Evolutionary conservation across 2,113 vertebrate genomes (phyloP).

Genomic region (Pelecanus crispus): DNA sequence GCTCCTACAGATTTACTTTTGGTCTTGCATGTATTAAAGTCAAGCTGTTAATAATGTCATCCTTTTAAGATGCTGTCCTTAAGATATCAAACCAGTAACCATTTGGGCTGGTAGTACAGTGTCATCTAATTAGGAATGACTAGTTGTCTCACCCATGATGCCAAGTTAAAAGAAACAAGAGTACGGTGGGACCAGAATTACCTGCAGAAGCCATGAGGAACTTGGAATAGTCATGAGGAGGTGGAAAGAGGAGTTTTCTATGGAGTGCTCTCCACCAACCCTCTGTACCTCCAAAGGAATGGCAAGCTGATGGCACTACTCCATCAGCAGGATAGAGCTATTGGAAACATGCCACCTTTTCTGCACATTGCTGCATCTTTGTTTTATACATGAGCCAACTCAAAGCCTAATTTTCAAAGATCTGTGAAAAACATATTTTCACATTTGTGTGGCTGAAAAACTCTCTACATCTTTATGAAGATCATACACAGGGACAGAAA

Average conservation of each 20-base stretch:
- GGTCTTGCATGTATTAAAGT: background rate
- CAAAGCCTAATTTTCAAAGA: background rate
- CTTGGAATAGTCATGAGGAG: background rate
- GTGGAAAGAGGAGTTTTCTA: background rate
- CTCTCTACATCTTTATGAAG: background rate
- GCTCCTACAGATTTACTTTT: background rate
- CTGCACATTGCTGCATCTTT: background rate
- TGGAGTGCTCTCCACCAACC: rapidly evolving
- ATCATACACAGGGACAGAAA: background rate
- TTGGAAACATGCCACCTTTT: background rate
- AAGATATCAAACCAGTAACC: background rate
- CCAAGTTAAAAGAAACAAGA: background rate
- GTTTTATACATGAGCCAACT: background rate
- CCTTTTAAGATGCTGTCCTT: background rate
- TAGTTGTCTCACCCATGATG: background rate
- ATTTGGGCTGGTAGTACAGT: background rate
- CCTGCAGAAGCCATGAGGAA: background rate
- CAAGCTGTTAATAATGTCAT: background rate
- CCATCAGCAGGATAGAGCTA: background rate
- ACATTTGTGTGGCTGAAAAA: background rate
- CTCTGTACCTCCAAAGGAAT: background rate
- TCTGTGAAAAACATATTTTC: background rate
- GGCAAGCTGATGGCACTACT: background rate
- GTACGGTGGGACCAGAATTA: background rate
- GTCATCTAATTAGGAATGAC: background rate